These are phyloP conservation scores for Chunga burmeisteri DNA, from an alignment of 2,113 vertebrate species.

Conservation along the genomic window DNA sequence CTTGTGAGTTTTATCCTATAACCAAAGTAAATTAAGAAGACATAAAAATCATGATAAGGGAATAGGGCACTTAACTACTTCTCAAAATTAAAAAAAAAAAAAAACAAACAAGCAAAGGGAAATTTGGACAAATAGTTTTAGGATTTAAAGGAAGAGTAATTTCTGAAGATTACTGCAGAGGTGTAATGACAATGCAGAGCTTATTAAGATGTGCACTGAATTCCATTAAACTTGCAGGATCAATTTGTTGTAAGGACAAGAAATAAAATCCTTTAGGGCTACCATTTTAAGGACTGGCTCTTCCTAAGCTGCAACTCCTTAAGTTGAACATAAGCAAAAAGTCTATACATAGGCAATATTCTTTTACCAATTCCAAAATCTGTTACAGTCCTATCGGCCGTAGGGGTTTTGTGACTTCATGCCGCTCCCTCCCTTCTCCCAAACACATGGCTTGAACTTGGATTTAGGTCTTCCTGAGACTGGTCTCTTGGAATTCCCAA, in stretches of 20 bases:
- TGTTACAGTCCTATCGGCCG: rapidly evolving
- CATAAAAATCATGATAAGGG: constrained; percentile 9
- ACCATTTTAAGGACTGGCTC: background rate
- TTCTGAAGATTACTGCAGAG: constrained; percentile 1
- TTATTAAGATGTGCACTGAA: background rate
- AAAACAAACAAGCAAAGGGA: background rate
- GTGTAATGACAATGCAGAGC: background rate
- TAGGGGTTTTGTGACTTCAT: background rate
- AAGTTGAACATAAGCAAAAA: background rate
- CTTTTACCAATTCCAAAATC: background rate
- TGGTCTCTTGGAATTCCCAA: background rate
- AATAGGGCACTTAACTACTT: background rate
- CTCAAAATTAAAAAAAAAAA: constrained; percentile 11
- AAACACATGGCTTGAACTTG: background rate
- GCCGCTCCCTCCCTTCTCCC: background rate
- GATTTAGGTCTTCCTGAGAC: background rate
- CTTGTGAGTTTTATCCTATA: background rate
- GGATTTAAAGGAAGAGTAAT: background rate
- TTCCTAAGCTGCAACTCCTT: background rate
- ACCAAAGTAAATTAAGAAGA: background rate
- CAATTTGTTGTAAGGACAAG: background rate
- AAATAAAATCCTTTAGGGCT: background rate
- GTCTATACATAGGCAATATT: background rate
- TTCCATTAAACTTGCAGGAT: background rate
- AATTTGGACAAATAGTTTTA: background rate